Percentiles rank a stretch among this genome's conserved stretches.
Evolutionary conservation across 2,797 vertebrate genomes (phyloP).

Genomic region (Rhabdomys pumilio): DNA sequence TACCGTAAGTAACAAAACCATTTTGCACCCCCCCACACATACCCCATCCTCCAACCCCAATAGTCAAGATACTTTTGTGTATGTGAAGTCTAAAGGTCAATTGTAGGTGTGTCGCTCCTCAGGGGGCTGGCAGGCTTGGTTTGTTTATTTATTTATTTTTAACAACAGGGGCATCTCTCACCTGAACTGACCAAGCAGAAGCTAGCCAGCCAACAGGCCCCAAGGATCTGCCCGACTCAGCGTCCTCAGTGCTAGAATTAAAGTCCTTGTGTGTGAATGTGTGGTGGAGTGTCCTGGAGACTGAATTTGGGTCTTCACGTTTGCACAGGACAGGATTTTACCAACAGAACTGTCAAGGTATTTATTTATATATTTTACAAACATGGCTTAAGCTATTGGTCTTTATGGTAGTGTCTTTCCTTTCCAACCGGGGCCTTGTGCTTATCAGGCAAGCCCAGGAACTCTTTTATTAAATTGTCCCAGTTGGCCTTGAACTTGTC

Average conservation of each 20-base stretch:
- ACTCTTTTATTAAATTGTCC: neutral
- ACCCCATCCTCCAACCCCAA: neutral
- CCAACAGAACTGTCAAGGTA: too few relatives aligned
- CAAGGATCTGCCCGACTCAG: neutral
- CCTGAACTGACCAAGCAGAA: neutral
- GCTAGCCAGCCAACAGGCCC: too few relatives aligned
- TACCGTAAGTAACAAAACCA: neutral
- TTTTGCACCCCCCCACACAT: neutral
- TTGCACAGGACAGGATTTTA: neutral
- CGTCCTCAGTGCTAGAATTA: neutral
- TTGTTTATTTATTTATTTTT: neutral
- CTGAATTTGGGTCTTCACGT: neutral
- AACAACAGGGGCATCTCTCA: neutral
- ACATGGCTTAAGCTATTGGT: neutral
- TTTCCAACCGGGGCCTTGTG: neutral
- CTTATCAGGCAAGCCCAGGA: neutral
- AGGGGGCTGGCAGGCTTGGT: too few relatives aligned
- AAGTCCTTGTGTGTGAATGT: neutral
- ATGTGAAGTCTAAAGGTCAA: neutral
- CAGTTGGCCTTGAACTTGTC: neutral
- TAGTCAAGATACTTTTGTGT: constrained; percentile 3
- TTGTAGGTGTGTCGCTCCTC: neutral
- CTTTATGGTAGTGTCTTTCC: neutral
- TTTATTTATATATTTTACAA: neutral
- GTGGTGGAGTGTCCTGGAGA: neutral